Conservation (phyloP, 2,113 vertebrate species). For the Stigmatopora nigra region DNA sequence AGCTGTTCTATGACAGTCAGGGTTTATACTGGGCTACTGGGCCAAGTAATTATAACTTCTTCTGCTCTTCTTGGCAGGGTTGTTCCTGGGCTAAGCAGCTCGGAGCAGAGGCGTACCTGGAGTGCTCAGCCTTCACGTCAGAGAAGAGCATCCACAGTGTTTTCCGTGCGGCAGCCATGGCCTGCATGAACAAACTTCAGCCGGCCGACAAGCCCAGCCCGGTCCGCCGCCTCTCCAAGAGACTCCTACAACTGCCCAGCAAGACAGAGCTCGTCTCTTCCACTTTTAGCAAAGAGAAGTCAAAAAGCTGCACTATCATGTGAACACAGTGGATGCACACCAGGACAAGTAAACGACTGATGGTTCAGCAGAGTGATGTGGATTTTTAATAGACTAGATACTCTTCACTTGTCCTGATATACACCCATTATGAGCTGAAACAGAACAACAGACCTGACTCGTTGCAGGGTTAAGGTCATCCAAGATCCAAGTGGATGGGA, state of each 20-base stretch:
- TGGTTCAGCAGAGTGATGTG: constrained; percentile 19
- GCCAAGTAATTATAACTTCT: too few relatives aligned
- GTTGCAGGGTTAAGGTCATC: constrained; percentile 12
- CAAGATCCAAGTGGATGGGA: constrained; percentile 17
- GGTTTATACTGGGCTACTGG: too few relatives aligned
- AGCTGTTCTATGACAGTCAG: too few relatives aligned
- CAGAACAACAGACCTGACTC: constrained; percentile 14
- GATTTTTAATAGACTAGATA: constrained; percentile 25
- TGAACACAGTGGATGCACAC: constrained; percentile 57
- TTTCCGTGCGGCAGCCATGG: constrained; percentile 78
- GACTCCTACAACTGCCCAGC: constrained; percentile 84
- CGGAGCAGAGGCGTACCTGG: constrained; percentile 85
- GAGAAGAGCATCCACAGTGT: constrained; percentile 92
- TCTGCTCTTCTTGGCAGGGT: constrained; percentile 63
- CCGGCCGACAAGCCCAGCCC: constrained; percentile 72
- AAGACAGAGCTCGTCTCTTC: constrained; percentile 83
- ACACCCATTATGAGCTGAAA: constrained; percentile 2
- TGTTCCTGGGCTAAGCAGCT: constrained; percentile 81
- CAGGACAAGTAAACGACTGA: constrained; percentile 18
- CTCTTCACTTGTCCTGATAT: constrained; percentile 9
- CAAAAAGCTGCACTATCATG: constrained; percentile 91
- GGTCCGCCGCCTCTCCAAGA: constrained; percentile 80
- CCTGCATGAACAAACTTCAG: constrained; percentile 78
- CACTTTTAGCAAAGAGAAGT: constrained; percentile 87
- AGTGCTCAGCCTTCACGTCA: constrained; percentile 91